Base-by-base conservation (phyloP, 92 coral and sea anemone genomes). In the Actinernus sp. region DNA sequence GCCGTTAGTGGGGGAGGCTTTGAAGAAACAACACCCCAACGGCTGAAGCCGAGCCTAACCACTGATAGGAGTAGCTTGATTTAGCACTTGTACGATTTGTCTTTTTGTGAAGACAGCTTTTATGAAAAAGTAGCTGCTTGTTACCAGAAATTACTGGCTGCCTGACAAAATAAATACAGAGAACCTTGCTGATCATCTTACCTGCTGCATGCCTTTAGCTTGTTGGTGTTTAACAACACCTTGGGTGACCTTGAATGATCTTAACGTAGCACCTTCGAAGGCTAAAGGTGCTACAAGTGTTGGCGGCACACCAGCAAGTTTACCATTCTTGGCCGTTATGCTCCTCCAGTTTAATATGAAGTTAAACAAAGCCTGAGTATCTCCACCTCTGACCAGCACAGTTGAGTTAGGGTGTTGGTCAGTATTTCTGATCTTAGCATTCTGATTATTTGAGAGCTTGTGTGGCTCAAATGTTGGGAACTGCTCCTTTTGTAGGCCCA, bases 371-470 rank as follows among this genome's bases (percentile, higher is more conserved):
- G 97, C 90, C 65, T 84, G 96, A 3, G 90, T 81, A 32, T 91
- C 73, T 1, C 63, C 41, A 12, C 92, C 97, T 68, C 63, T 69
- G 23, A 95, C 87, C 23, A 72, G 49, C 43, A 95, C 92, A 1
- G 99, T 91, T 16, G 99, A 95, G 28, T 76, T 68, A 12, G 93
- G 97, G 41, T 91, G 97, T 57, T 90, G 97, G 57, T 95, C 99
- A 61, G 85, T 71, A 24, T 71, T 91, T 59, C 99, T 76, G 5
- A 85, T 76, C 23, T 73, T 77, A 26, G 50, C 81, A 26, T 64
- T 74, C 74, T 92, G 89, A 37, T 37, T 69, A 24, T 50, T 83
- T 16, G 76, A 84, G 21, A 84, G 23, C n/a, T 63, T 77, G 56
- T 85, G 76, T 9, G 90, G 86, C 8, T 92, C 75, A 3, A 90